phyloP scores from a whole-genome alignment of 92 coral and sea anemone species.

The Actinostola sp. region DNA sequence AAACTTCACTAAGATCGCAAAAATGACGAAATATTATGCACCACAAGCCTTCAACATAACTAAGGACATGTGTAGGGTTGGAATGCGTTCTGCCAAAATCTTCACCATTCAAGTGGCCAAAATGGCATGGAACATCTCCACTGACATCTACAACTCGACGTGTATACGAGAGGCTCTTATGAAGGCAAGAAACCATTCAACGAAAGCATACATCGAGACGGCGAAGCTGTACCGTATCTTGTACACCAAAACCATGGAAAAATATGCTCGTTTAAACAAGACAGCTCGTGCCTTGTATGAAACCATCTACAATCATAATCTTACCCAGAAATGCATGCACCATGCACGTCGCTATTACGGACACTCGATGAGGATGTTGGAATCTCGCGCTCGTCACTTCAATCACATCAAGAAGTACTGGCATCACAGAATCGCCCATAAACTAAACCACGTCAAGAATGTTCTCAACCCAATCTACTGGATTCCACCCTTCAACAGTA shows the following conservation, averaged over 20 bases:
- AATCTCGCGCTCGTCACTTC: slow-evolving; percentile 61
- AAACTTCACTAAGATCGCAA: slow-evolving; percentile 50
- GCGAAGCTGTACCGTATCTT: slow-evolving; percentile 42
- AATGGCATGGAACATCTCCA: slow-evolving; percentile 45
- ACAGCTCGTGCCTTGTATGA: slow-evolving; percentile 54
- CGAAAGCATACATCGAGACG: slow-evolving; percentile 56
- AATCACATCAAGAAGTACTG: slow-evolving; percentile 62
- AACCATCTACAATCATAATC: slow-evolving; percentile 51
- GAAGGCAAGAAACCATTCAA: slow-evolving; percentile 54
- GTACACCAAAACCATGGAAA: slow-evolving; percentile 35
- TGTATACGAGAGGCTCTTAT: slow-evolving; percentile 40
- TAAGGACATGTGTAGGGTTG: slow-evolving; percentile 49
- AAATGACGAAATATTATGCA: slow-evolving; percentile 45
- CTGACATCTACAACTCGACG: slow-evolving; percentile 71
- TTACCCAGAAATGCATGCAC: slow-evolving; percentile 50
- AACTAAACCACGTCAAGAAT: slow-evolving; percentile 49
- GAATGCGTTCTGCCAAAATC: slow-evolving; percentile 50
- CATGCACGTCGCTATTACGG: slow-evolving; percentile 58
- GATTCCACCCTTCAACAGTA: slow-evolving; percentile 98
- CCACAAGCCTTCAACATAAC: slow-evolving; percentile 65
- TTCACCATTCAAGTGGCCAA: slow-evolving; percentile 54
- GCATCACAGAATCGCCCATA: slow-evolving; percentile 67
- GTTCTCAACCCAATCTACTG: slow-evolving; percentile 77
- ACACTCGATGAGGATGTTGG: slow-evolving; percentile 64
- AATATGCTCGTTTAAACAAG: slow-evolving; percentile 53